Evolutionary conservation across 2,888 invertebrate genomes (phyloP), one percentile per base, ranked within the genome.

Genomic region (Aelia acuminata): DNA sequence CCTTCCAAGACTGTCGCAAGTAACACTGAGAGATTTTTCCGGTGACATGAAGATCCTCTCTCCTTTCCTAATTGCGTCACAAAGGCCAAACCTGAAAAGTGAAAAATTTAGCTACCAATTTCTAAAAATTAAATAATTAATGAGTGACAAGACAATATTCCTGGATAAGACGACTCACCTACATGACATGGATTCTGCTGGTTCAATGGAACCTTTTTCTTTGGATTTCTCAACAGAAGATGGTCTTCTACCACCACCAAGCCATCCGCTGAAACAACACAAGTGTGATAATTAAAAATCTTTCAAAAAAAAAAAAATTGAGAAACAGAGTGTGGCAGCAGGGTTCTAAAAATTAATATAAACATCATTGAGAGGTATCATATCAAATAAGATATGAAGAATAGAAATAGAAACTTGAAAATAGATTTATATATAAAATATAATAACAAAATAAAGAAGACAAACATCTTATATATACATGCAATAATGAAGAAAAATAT

Each of bases 1-100:
- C 89, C 99, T 94, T 47, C 98, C 98, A 91, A 97, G 94, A 90
- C 95, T 95, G 92, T 99, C 99, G 0, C 96, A 94, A 75, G 97
- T 94, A 0, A 96, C 97, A 0, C 97, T 97, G 8, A 98, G 93
- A 49, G 95, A 94, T 89, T 96, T 94, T 92, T 96, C 95, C 0
- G 98, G 97, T 2, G 98, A 96, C 85, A 97, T 92, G 70, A 94
- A 94, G n/a, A 98, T 93, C n/a, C 93, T 93, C 47, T 94, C 94
- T 7, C 97, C 98, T 91, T 95, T 94, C 80, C 98, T 94, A 90
- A 95, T 94, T 57, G 95, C 92, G 93, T 99, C 98, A 91, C 95
- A 95, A 26, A 98, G 92, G 0, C 96, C 96, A 92, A 96, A 96
- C 89, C 97, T 91, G 84, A 48, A 89, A 85, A 57, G 22, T 89